phyloP scores from a whole-genome alignment of 2,888 invertebrate genomes.

The Limnephilus rhombicus region DNA sequence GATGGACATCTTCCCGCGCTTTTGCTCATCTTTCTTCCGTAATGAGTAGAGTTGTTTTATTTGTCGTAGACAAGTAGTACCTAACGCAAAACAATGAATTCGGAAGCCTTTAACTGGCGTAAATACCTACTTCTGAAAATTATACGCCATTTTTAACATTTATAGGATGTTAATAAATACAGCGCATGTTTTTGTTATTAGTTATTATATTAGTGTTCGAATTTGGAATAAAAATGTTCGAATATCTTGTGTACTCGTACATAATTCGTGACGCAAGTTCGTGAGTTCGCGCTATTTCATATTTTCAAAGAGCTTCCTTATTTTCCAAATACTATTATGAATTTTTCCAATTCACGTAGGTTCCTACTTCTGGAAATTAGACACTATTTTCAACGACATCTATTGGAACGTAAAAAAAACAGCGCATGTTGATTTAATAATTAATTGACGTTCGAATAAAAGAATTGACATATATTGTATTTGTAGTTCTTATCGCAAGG shows the following conservation, averaged over 20 bases:
- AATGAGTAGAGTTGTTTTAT: background rate
- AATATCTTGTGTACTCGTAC: too few species aligned
- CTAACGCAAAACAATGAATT: background rate
- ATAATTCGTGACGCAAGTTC: too few species aligned
- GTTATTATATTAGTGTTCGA: too few species aligned
- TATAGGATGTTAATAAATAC: background rate
- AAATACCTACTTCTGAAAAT: background rate
- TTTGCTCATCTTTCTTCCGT: background rate
- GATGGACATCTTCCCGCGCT: constrained; percentile 19
- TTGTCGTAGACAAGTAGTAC: background rate
- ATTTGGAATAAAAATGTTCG: background rate
- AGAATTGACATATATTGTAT: too few species aligned
- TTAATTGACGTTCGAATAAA: too few species aligned
- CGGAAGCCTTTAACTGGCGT: background rate
- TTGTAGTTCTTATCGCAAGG: too few species aligned
- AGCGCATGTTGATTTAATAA: too few species aligned
- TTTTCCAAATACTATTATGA: too few species aligned
- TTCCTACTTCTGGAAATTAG: background rate
- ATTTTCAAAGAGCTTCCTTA: too few species aligned
- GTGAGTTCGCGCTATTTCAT: too few species aligned
- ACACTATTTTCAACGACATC: background rate
- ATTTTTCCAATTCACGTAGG: too few species aligned
- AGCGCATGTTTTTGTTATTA: background rate
- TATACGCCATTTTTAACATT: background rate
- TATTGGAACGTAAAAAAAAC: too few species aligned